A percentile compares a stretch with the other conserved stretches of the same genome.
Conservation (phyloP, 2,797 vertebrate species). For the Petrocephalus schoutedeni region DNA sequence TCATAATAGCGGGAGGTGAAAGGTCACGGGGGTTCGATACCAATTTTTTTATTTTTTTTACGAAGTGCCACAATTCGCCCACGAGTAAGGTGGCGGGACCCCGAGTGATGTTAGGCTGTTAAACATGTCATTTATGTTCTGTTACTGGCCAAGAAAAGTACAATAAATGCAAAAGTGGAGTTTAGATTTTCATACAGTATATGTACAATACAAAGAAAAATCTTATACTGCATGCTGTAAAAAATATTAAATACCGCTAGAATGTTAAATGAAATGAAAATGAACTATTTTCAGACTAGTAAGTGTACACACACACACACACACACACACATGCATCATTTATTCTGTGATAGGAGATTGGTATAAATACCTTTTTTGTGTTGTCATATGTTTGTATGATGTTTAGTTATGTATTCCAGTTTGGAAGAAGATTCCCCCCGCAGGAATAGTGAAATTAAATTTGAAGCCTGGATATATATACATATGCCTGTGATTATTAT, state of each 20-base stretch:
- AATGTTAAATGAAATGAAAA: background rate
- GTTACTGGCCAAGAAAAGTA: background rate
- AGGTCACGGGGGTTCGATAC: constrained; percentile 67
- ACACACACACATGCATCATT: background rate
- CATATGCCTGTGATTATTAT: background rate
- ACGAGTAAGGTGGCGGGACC: constrained; percentile 55
- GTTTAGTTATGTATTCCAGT: background rate
- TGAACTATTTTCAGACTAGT: background rate
- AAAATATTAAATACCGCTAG: background rate
- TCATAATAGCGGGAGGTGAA: constrained; percentile 62
- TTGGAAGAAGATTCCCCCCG: background rate
- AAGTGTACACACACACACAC: background rate
- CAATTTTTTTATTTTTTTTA: constrained; percentile 27
- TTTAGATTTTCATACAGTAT: background rate
- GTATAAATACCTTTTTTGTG: background rate
- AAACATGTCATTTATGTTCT: background rate
- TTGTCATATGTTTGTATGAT: background rate
- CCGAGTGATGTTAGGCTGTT: background rate
- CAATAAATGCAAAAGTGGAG: background rate
- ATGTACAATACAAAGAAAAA: background rate
- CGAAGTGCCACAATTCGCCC: constrained; percentile 47
- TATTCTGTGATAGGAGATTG: background rate
- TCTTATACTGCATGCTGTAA: background rate
- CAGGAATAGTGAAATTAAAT: background rate
- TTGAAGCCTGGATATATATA: background rate